Evolutionary conservation across 2,113 vertebrate genomes (phyloP), one percentile per base, ranked within the genome.

Genomic region (Melanerpes aurifrons): DNA sequence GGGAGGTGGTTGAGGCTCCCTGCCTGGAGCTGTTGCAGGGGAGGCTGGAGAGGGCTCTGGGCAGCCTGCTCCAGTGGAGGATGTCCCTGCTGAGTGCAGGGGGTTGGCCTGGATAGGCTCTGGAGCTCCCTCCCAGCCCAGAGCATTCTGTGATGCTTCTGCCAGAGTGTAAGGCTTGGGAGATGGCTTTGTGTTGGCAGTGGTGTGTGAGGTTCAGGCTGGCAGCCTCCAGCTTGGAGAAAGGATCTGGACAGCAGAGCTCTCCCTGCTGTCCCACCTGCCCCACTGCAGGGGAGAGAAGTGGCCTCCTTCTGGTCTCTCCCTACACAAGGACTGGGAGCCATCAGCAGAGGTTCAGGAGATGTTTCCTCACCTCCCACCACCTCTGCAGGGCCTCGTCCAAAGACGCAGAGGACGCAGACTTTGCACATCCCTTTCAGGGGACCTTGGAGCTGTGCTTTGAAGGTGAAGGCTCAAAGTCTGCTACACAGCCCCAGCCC

Each of bases 331-430:
- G 28, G 6, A 10, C 62, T 21, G 4, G 13, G 32, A 87, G 35
- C 0, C 4, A 67, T 9, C 2, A 7, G 1, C 35, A 9, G 43
- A 68, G 53, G n/a, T 4, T 22, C 13, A 32, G 64, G 50, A 83
- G 77, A 16, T 43, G 32, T 11, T 64, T 69, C 61, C 54, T 56
- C 48, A 21, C 62, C 26, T 73, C 37, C 26, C 37, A 22, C 45
- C 10, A 25, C 58, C 63, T 35, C 22, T 15, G 43, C 0, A n/a
- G 78, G 31, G 26, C 61, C 47, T 37, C 2, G 21, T 3, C 2
- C 2, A 0, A 15, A 43, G 43, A 37, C 13, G 18, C 40, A 35
- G 47, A 1, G 7, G 67, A 7, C 53, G 59, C 25, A 62, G 43
- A 43, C 43, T 12, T 43, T 43, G 43, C 43, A 43, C 43, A 43